phyloP scores from a whole-genome alignment of 1,140 invertebrate species.

The Zophobas atratus region DNA sequence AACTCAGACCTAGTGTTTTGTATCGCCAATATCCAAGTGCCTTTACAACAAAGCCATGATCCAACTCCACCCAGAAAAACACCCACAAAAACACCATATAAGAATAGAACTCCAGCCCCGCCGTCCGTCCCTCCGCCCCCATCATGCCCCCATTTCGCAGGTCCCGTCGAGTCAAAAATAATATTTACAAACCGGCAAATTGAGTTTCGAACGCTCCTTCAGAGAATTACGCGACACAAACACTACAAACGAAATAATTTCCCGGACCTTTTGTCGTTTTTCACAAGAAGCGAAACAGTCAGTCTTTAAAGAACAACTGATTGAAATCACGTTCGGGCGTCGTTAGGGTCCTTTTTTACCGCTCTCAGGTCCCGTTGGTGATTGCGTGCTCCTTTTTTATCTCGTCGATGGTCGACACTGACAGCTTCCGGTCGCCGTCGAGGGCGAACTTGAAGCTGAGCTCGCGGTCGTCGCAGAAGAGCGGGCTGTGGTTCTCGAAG shows the following conservation, averaged over 20 bases:
- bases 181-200: conserved; percentile 30
- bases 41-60: too few species aligned
- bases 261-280: neutral
- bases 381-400: conserved; percentile 65
- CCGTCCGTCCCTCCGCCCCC: neutral
- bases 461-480: conserved; percentile 64
- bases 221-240: conserved; percentile 21
- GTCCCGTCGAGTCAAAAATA: conserved; percentile 2
- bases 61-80: too few species aligned
- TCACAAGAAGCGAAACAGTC: conserved; percentile 7
- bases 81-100: too few species aligned
- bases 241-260: conserved; percentile 33
- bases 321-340: neutral
- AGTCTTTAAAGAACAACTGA: conserved; percentile 35
- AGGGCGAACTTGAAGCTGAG: conserved; percentile 66
- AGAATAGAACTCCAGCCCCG: too few species aligned
- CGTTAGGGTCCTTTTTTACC: neutral
- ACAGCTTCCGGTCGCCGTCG: conserved; percentile 61
- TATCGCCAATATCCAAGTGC: too few species aligned
- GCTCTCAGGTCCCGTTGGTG: conserved; percentile 61
- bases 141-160: neutral
- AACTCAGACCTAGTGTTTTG: too few species aligned
- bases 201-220: neutral
- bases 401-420: conserved; percentile 66
- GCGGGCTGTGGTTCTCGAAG: conserved; percentile 68